Evolutionary conservation across 2,888 invertebrate genomes (phyloP).

Genomic region (Erebia aethiops): DNA sequence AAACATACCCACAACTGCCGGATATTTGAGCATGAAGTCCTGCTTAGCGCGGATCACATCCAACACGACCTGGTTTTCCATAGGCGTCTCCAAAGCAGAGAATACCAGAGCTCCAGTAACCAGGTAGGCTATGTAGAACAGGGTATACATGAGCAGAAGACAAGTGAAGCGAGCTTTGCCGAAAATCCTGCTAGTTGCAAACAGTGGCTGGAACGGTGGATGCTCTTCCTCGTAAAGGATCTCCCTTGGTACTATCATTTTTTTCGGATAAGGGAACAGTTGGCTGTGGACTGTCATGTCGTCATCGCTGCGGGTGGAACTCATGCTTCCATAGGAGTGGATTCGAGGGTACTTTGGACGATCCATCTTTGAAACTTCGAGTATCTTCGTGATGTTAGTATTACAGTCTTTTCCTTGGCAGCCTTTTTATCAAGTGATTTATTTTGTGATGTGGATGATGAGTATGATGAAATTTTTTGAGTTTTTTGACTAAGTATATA

Average conservation of each 20-base stretch:
- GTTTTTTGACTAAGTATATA: background rate
- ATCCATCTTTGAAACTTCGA: constrained; percentile 51
- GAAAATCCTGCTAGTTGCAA: constrained; percentile 71
- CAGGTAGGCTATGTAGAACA: constrained; percentile 85
- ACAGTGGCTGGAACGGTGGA: constrained; percentile 72
- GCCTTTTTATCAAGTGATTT: background rate
- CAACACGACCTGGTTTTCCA: constrained; percentile 81
- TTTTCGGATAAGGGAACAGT: constrained; percentile 70
- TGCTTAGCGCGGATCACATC: constrained; percentile 78
- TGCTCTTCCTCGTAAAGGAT: constrained; percentile 74
- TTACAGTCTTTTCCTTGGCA: background rate
- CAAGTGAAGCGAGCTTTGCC: constrained; percentile 81
- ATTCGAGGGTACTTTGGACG: constrained; percentile 62
- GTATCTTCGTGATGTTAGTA: background rate
- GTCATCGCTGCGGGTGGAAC: constrained; percentile 68
- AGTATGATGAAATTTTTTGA: background rate
- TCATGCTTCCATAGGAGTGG: constrained; percentile 77
- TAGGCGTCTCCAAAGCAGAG: constrained; percentile 85
- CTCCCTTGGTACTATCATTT: constrained; percentile 70
- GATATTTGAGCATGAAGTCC: constrained; percentile 82
- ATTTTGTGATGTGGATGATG: background rate
- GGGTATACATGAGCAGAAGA: constrained; percentile 78
- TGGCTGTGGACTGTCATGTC: constrained; percentile 78
- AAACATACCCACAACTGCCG: constrained; percentile 83
- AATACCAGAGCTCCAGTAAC: constrained; percentile 87